Conservation (phyloP, 2,888 invertebrate species). For the Leucania comma region DNA sequence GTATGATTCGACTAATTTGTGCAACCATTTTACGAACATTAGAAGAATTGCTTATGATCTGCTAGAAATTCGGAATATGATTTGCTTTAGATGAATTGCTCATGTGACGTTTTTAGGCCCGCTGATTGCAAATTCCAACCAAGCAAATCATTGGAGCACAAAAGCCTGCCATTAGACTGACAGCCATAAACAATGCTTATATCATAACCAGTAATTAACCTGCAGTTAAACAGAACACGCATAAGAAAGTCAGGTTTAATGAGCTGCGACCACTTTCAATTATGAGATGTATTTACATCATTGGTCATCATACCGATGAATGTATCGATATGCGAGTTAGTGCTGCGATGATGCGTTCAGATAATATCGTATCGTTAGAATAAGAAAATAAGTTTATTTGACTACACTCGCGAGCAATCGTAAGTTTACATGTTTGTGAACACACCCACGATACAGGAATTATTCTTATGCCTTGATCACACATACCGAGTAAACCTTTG, state of each 20-base stretch:
- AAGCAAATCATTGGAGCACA: slow-evolving; percentile 20
- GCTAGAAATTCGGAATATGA: too few species aligned
- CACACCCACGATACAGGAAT: too few species aligned
- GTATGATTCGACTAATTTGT: too few species aligned
- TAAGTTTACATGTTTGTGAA: too few species aligned
- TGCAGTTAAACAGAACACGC: slow-evolving; percentile 43
- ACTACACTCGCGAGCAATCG: neutral
- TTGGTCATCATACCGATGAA: slow-evolving; percentile 26
- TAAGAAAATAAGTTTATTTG: neutral
- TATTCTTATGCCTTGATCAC: too few species aligned
- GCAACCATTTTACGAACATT: too few species aligned
- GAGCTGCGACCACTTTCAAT: slow-evolving; percentile 60
- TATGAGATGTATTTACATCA: slow-evolving; percentile 30
- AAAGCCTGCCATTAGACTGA: slow-evolving; percentile 29
- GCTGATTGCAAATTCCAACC: slow-evolving; percentile 25
- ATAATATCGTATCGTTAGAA: neutral
- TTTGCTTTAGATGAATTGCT: too few species aligned
- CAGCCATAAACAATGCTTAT: slow-evolving; percentile 52
- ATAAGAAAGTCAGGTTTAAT: slow-evolving; percentile 55
- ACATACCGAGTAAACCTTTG: too few species aligned
- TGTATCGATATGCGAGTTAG: slow-evolving; percentile 30
- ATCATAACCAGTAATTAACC: slow-evolving; percentile 50
- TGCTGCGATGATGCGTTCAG: neutral
- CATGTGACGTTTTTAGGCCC: too few species aligned
- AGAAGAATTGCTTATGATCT: too few species aligned